phyloP scores from a whole-genome alignment of 2,797 vertebrate species.

The Eospalax fontanierii region DNA sequence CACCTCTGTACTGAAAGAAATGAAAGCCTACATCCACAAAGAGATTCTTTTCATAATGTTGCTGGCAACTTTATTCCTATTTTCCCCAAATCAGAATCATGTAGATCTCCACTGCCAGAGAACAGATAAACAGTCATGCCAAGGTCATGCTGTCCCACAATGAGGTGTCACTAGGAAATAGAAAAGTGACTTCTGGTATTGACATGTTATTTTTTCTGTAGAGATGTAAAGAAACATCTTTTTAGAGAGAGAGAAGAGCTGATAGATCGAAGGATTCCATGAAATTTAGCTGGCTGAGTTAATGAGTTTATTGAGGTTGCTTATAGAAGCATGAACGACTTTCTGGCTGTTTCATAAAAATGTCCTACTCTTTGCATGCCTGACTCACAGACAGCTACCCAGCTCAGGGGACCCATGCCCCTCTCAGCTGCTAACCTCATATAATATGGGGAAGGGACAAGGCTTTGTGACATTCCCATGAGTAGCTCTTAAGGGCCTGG shows the following conservation, averaged over 20 bases:
- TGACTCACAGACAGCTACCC: background rate
- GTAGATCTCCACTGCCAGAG: background rate
- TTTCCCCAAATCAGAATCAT: background rate
- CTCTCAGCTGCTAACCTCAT: background rate
- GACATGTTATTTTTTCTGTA: background rate
- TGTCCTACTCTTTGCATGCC: background rate
- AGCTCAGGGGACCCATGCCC: background rate
- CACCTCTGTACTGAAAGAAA: background rate
- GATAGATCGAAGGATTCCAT: background rate
- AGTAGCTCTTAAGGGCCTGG: too few relatives aligned
- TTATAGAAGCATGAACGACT: background rate
- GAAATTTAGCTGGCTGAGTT: background rate
- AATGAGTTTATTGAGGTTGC: background rate
- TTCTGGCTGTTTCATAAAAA: background rate
- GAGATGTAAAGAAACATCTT: background rate
- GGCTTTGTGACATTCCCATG: background rate
- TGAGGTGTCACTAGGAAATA: background rate
- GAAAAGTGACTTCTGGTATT: background rate
- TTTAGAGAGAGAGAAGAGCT: background rate
- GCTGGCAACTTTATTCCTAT: background rate
- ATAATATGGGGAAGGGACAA: background rate
- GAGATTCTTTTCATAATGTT: background rate
- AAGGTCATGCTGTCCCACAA: too few relatives aligned
- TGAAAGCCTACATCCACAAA: background rate
- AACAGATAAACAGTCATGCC: background rate